Base-by-base conservation (phyloP, 1,140 invertebrate species). In the Neelides sp. region DNA sequence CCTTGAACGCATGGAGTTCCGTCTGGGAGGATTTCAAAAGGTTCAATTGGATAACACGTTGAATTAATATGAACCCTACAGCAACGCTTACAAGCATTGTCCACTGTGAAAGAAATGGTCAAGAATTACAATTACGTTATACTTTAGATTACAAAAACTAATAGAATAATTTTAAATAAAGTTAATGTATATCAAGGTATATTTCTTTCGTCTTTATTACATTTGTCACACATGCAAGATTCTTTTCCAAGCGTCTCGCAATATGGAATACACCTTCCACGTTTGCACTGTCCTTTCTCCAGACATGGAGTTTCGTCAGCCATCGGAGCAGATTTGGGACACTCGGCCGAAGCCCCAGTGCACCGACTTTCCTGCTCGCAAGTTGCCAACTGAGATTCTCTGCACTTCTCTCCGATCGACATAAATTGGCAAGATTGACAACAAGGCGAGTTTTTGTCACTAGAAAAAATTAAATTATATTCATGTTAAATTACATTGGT, bases 1-100 rank as follows among this genome's bases (percentile, higher is more conserved):
- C 92, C 91, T 73, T 92, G 87, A 63, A 93, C 87, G 65, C 92
- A 96, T 1, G 91, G 90, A 2, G 89, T 91, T 1, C 91, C 91
- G 71, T 95, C 86, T 0, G 87, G 83, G 42, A 95, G 71, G 53
- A 85, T 83, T 66, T 90, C 85, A 47, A 78, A 77, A 22, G 85
- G 86, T 50, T 86, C 85, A 30, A 90, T 81, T 0, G 88, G 84
- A 61, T 84, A 85, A 63, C 89, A 94, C 0, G 88, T 91, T 65
- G 88, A 85, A 65, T 93, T 92, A 49, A 90, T 73, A 60, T 79
- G 87, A 69, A 83, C 83, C 51, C 87, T 76, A 61, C 92, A 96
- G 65, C 91, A 96, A 32, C 87, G 69, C 62, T 84, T 86, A 63
- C 89, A 93, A 12, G 87, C 87, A 64, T 88, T 78, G 36, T 74